phyloP scores from a whole-genome alignment of 1,140 invertebrate species.

The Lasioglossum albipes region DNA sequence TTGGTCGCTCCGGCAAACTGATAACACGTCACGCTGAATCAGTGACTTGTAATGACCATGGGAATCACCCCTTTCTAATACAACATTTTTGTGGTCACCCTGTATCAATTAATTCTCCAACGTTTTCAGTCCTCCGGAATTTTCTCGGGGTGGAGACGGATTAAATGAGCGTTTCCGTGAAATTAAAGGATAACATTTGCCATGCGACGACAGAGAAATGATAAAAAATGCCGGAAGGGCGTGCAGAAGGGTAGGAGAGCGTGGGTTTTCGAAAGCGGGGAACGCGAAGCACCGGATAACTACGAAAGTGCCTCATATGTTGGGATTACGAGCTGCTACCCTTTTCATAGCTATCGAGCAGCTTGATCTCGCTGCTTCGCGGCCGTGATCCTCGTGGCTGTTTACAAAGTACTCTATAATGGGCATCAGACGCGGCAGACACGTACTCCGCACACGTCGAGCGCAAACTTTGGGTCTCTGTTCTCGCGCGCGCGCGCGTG shows the following conservation, averaged over 20 bases:
- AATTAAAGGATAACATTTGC: background rate
- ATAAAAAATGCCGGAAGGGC: background rate
- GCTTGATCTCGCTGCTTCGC: conserved; percentile 28
- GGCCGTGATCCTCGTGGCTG: conserved; percentile 6
- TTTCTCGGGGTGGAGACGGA: too few relatives aligned
- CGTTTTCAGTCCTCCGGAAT: too few relatives aligned
- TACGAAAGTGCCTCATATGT: conserved; percentile 53
- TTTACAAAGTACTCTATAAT: conserved; percentile 32
- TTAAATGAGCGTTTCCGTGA: background rate
- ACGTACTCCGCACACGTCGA: conserved; percentile 12
- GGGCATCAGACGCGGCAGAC: conserved; percentile 8
- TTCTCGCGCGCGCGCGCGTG: background rate
- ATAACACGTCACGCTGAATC: background rate
- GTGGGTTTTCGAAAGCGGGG: conserved; percentile 10
- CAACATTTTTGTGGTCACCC: too few relatives aligned
- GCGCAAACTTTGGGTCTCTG: conserved; percentile 6
- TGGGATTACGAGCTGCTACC: conserved; percentile 40
- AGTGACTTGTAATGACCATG: too few relatives aligned
- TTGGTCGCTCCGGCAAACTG: background rate
- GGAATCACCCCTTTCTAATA: too few relatives aligned
- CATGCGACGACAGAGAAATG: background rate
- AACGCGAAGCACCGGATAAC: conserved; percentile 13
- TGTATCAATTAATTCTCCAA: too few relatives aligned
- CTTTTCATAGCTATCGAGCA: conserved; percentile 40
- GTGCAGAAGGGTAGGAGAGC: too few relatives aligned